Evolutionary conservation across 2,797 vertebrate species (phyloP), one percentile per base, ranked within the genome.

Genomic region (Onychomys arenicola): DNA sequence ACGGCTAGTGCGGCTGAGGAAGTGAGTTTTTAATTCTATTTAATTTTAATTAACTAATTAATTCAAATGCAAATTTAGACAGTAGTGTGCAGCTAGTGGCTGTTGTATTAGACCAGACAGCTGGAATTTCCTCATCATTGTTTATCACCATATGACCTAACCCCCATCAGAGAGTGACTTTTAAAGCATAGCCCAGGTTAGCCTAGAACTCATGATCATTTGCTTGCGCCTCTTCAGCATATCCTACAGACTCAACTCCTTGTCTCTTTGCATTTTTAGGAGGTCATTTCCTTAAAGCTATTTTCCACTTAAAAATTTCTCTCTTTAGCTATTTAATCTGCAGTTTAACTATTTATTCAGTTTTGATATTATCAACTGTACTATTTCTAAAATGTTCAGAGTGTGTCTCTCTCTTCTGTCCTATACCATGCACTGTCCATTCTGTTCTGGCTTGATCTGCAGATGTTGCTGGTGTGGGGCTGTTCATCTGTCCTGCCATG

Each of bases 291-390:
- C 63, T 90, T 83, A 76, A 29, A 25, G 1, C 63, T 61, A 2
- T 67, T 89, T 96, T 78, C 43, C 71, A n/a, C 40, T 76, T 73
- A 2, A 7, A n/a, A 88, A 93, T 43, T 59, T 73, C 61, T 87
- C 88, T 89, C 63, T 86, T 83, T 12, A 71, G 49, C 63, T 75
- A 29, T 75, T 92, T 71, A 81, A 21, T 67, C 55, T 81, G 25
- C 61, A 17, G 25, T 40, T 92, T 52, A 86, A 57, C 49, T 25
- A 69, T 55, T 55, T 63, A 37, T 49, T 67, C 25, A 32, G 61
- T 65, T 83, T 25, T 43, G 80, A 78, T 55, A 25, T 71, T 49
- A 49, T 11, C 19, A 37, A 59, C 25, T 77, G 7, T 21, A 29
- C 27, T 67, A 67, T 76, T 95, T 91, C 27, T 78, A 83, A 86